phyloP scores from a whole-genome alignment of 2,888 invertebrate species.

The Drosophila neonasuta region DNA sequence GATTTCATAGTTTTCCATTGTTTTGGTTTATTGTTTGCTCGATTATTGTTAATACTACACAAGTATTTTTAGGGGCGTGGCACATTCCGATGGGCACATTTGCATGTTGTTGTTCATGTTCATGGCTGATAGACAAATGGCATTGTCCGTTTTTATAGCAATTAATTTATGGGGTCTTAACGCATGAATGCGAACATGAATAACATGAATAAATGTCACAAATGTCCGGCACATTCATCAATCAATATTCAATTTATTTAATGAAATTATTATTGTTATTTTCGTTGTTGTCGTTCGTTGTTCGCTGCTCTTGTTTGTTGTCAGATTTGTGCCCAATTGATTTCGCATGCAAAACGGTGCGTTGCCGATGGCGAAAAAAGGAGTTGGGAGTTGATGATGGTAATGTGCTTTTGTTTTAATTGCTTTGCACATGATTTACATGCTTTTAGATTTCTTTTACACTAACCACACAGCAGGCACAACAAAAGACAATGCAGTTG shows the following conservation, averaged over 20 bases:
- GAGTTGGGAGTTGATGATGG: too few relatives aligned
- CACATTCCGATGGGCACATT: slow-evolving; percentile 1
- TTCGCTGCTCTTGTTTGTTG: background rate
- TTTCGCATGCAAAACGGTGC: slow-evolving; percentile 15
- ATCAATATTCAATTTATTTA: slow-evolving; percentile 64
- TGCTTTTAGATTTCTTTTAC: slow-evolving; percentile 32
- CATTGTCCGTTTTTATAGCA: slow-evolving; percentile 50
- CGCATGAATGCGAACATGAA: slow-evolving; percentile 59
- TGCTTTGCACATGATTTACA: slow-evolving; percentile 61
- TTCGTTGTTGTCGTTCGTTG: slow-evolving; percentile 15
- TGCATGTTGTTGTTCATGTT: background rate
- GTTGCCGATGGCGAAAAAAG: background rate
- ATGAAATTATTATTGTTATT: slow-evolving; percentile 52
- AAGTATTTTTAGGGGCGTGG: slow-evolving; percentile 5
- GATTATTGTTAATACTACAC: background rate
- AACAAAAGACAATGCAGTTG: slow-evolving; percentile 56
- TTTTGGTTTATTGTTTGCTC: background rate
- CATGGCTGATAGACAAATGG: slow-evolving; percentile 27
- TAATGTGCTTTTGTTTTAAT: slow-evolving; percentile 50
- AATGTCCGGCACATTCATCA: slow-evolving; percentile 59
- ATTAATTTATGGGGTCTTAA: slow-evolving; percentile 61
- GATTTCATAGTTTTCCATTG: background rate
- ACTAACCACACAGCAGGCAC: slow-evolving; percentile 20
- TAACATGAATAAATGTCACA: slow-evolving; percentile 66
- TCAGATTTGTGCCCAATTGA: slow-evolving; percentile 24